Evolutionary conservation across 2,797 vertebrate genomes (phyloP).

Genomic region (Pachyuromys duprasi): DNA sequence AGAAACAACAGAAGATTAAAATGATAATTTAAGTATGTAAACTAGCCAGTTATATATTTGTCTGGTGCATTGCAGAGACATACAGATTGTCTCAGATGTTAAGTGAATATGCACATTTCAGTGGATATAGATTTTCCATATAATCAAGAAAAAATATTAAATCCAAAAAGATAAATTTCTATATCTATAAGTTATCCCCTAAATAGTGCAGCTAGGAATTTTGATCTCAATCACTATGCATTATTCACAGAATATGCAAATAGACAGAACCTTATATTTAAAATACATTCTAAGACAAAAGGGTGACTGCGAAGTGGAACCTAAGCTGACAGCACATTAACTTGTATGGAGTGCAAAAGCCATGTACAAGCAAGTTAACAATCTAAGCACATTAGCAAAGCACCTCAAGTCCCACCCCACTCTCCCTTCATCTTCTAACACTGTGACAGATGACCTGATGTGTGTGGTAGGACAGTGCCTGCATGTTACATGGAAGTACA

Average conservation of each 20-base stretch:
- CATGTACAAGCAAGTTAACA: background rate
- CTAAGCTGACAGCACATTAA: background rate
- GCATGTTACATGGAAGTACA: background rate
- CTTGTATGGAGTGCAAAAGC: background rate
- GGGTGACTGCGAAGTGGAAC: slow-evolving; percentile 29
- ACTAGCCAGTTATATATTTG: background rate
- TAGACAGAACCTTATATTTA: slow-evolving; percentile 83
- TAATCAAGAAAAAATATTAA: slow-evolving; percentile 42
- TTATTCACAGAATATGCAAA: slow-evolving; percentile 72
- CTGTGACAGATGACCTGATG: slow-evolving; percentile 39
- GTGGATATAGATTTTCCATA: background rate
- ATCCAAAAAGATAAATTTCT: slow-evolving; percentile 52
- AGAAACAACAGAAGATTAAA: background rate
- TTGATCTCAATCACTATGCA: slow-evolving; percentile 2
- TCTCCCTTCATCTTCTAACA: background rate
- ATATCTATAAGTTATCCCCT: slow-evolving; percentile 48
- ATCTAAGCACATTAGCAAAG: background rate
- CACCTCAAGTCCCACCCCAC: background rate
- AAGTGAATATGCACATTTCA: background rate
- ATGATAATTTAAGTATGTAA: background rate
- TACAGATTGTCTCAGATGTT: background rate
- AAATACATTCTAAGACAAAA: slow-evolving; percentile 54
- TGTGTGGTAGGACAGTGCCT: background rate
- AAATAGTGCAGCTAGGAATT: slow-evolving; percentile 51
- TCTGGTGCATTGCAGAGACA: background rate